Base-by-base conservation (phyloP, 2,113 vertebrate genomes). In the Pachypanchax playfairii region DNA sequence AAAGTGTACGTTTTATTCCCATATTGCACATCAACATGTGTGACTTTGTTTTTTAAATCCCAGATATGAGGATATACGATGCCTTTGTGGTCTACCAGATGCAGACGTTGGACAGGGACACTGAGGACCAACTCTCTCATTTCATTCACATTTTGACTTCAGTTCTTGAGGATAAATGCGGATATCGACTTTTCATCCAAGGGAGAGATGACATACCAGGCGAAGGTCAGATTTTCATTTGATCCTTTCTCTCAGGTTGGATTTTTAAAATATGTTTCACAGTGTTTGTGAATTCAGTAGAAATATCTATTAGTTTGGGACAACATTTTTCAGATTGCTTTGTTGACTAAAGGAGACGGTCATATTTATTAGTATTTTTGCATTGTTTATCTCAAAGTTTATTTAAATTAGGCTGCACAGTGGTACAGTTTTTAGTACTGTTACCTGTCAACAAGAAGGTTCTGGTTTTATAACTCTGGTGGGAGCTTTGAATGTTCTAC, bases 121-220 rank as follows among this genome's bases (percentile, higher is more conserved):
- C 64, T 0, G 79, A 84, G 60, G 61, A 82, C 7, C 41, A 17
- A 2, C 58, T 89, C 4, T 46, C 10, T 29, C 12, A 26, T 6
- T 91, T 92, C 20, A 18, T n/a, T 90, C 47, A 57, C 46, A 4
- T 15, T 55, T 62, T 92, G 17, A 84, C 86, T 0, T 55, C 56
- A 0, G 75, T 90, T n/a, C 87, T 92, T 1, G 91, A 92, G 42
- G 51, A 84, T 1, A 76, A 73, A 43, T 92, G 76, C 14, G 85
- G 89, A 43, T 92, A 88, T 71, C 85, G 68, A 22, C 89, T 92
- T 22, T 92, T 86, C 63, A 91, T 92, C 56, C 78, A 81, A 0
- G 90, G 89, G 18, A 88, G 91, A 62, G 89, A 92, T 4, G 85
- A 88, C 55, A 43, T 88, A 21, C 91, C 91, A 0, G 90, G 91